These are phyloP conservation scores for Leucosticte australis DNA, from an alignment of 2,113 vertebrate genomes.

Conservation along the genomic window DNA sequence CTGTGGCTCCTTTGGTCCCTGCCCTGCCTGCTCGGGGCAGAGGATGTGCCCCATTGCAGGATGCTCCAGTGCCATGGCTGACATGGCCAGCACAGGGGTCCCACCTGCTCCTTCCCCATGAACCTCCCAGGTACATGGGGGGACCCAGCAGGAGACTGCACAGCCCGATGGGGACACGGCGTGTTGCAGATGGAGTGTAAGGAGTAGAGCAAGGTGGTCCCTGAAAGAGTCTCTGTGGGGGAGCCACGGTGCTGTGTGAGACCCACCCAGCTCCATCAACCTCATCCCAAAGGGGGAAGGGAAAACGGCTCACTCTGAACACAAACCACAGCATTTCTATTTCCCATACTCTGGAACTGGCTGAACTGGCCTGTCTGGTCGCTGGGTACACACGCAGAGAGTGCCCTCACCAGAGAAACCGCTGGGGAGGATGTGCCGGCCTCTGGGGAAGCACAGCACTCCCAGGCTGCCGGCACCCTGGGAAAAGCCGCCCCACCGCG, in stretches of 20 bases:
- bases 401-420: background rate
- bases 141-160: background rate
- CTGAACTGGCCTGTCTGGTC: background rate
- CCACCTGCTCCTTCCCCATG: background rate
- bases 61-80: background rate
- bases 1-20: background rate
- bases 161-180: fast-evolving
- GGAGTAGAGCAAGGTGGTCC: background rate
- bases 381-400: background rate
- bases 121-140: fast-evolving
- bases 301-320: background rate
- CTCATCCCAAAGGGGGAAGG: background rate
- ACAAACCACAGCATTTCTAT: background rate
- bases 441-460: background rate
- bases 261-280: background rate
- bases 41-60: fast-evolving
- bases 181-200: background rate
- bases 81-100: fast-evolving
- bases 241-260: background rate
- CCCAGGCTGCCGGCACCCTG: background rate
- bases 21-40: fast-evolving
- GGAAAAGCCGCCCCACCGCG: background rate
- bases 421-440: background rate
- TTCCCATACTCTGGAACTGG: conserved; percentile 43
- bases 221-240: background rate